These are phyloP conservation scores for Eueremaeus valkanovi DNA, from an alignment of 2,888 invertebrate genomes.

Conservation along the genomic window DNA sequence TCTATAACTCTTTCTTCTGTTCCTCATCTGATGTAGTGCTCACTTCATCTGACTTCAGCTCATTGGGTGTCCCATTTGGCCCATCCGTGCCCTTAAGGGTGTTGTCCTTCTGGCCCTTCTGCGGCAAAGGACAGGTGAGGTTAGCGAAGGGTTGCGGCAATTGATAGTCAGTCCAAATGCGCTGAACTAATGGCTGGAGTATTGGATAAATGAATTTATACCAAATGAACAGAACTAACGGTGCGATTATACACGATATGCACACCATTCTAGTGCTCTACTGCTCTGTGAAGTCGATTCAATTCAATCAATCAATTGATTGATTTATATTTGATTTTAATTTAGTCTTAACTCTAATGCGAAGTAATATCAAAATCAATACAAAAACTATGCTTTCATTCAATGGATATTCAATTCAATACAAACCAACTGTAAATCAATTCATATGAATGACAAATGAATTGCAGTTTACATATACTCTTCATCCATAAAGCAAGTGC, in stretches of 20 bases:
- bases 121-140: constrained; percentile 38
- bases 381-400: no score
- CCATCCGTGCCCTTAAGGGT: no score
- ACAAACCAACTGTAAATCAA: no score
- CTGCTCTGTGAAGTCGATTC: no score
- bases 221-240: constrained; percentile 74
- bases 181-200: constrained; percentile 52
- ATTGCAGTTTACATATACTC: no score
- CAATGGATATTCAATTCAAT: no score
- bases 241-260: constrained; percentile 78
- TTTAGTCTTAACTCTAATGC: no score
- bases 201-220: constrained; percentile 78
- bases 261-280: constrained; percentile 61
- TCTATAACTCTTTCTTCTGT: background rate
- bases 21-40: background rate
- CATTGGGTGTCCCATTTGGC: background rate
- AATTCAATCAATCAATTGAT: no score
- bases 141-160: constrained; percentile 40
- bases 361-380: no score
- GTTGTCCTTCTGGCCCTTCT: constrained; percentile 11
- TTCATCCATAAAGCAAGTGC: no score
- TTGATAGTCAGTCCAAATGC: constrained; percentile 29
- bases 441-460: no score
- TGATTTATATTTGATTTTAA: no score
- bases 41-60: background rate